Percentiles rank a stretch among this genome's conserved stretches.
Conservation (phyloP, 2,888 invertebrate species). For the Phalera bucephala region DNA sequence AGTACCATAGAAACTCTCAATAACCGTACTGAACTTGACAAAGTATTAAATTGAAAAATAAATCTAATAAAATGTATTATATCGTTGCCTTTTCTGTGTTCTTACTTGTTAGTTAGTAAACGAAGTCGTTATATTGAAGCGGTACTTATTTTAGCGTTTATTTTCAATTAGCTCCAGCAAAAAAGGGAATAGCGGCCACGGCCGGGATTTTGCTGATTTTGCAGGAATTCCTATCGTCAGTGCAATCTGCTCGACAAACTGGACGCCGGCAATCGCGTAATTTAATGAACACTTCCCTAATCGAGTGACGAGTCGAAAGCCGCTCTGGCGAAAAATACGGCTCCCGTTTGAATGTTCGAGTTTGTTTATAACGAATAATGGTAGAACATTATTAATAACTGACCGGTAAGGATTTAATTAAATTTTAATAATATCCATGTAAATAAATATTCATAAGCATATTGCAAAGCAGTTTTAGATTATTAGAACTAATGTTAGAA, state of each 20-base stretch:
- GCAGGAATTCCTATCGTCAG: slow-evolving; percentile 50
- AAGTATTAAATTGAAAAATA: no score
- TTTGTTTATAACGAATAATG: slow-evolving; percentile 19
- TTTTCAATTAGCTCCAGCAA: slow-evolving; percentile 46
- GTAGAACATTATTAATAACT: slow-evolving; percentile 5
- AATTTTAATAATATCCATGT: no score
- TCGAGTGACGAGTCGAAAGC: slow-evolving; percentile 64
- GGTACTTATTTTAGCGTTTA: slow-evolving; percentile 36
- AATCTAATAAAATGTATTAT: no score
- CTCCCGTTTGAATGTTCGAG: slow-evolving; percentile 42
- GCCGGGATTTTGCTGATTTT: slow-evolving; percentile 48
- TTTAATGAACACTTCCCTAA: slow-evolving; percentile 76
- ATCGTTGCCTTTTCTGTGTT: slow-evolving; percentile 9
- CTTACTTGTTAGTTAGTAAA: slow-evolving; percentile 9
- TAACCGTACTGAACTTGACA: no score
- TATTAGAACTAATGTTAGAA: no score
- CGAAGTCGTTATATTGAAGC: slow-evolving; percentile 11
- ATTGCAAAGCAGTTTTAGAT: no score
- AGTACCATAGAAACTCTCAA: no score
- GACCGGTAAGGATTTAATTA: background rate
- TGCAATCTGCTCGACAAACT: slow-evolving; percentile 69
- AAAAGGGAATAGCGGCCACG: slow-evolving; percentile 23
- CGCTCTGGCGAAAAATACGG: slow-evolving; percentile 53
- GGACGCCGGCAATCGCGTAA: slow-evolving; percentile 70
- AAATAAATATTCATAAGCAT: no score